Percentiles rank a stretch among this genome's conserved stretches.
Conservation (phyloP, 2,797 vertebrate genomes). For the Rhinatrema bivittatum region DNA sequence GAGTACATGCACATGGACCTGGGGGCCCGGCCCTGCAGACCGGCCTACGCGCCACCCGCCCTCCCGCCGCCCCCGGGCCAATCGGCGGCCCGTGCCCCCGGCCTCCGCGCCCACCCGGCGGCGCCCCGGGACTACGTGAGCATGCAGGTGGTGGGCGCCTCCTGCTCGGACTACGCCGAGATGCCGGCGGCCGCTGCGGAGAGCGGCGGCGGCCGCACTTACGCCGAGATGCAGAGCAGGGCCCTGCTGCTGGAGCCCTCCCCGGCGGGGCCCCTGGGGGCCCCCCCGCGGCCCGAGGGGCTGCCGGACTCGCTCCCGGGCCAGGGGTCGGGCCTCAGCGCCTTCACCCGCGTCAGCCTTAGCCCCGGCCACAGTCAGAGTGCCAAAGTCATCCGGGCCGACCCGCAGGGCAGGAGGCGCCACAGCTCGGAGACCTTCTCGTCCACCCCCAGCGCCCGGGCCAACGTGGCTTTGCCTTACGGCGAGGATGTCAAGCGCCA, state of each 20-base stretch:
- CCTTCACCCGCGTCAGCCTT: conserved; percentile 66
- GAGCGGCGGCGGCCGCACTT: conserved; percentile 37
- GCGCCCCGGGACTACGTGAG: conserved; percentile 60
- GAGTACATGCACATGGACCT: conserved; percentile 79
- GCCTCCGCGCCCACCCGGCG: too few species aligned
- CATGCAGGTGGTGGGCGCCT: conserved; percentile 52
- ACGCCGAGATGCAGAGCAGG: conserved; percentile 46
- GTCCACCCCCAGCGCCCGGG: conserved; percentile 50
- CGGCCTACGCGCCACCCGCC: conserved; percentile 13
- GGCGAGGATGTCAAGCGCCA: conserved; percentile 67
- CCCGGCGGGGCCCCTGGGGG: conserved; percentile 29
- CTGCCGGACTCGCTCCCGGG: conserved; percentile 46
- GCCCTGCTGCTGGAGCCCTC: conserved; percentile 25
- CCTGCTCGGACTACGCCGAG: conserved; percentile 47
- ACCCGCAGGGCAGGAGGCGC: conserved; percentile 66
- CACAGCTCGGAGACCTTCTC: conserved; percentile 79
- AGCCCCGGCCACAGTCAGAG: conserved; percentile 61
- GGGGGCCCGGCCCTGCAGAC: conserved; percentile 37
- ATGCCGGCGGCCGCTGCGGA: conserved; percentile 35
- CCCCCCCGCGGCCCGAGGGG: conserved; percentile 16
- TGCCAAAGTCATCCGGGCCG: conserved; percentile 75
- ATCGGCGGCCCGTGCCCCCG: conserved; percentile 12
- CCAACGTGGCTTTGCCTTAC: conserved; percentile 24
- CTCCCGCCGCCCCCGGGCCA: conserved; percentile 24
- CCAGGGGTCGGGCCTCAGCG: conserved; percentile 48